Evolutionary conservation across 2,113 vertebrate genomes (phyloP), one percentile per base, ranked within the genome.

Genomic region (Rhinopomastus cyanomelas): DNA sequence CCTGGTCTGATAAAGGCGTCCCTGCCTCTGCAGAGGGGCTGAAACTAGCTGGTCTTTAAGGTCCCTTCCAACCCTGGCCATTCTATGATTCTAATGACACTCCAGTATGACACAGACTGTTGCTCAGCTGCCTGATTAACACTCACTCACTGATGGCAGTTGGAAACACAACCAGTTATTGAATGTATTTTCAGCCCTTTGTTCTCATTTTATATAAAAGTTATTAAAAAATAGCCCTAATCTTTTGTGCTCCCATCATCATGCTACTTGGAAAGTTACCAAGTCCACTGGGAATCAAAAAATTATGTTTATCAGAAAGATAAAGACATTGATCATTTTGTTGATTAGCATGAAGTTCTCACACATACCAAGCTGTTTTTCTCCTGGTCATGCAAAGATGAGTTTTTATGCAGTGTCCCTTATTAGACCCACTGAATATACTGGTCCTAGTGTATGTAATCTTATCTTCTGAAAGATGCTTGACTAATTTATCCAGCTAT

Each of bases 51-150:
- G 39, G 15, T 42, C 39, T 42, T 42, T 42, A 15, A 42, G 39
- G 39, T 42, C 39, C 39, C 39, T 42, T 42, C 39, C 39, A 42
- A 42, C 39, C 39, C 39, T 42, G 15, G 15, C 39, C 39, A 42
- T 42, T 42, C 39, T 42, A 42, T 42, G 39, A 42, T 42, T 42
- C 39, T 68, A 86, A 91, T 90, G 85, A 65, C 74, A 55, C 74
- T 90, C 62, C 51, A 55, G 46, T 68, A 32, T 88, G 84, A 92
- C 46, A 49, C 85, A 48, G 34, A 59, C 37, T 87, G 83, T 61
- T 95, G 62, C 66, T 93, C 42, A 49, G 18, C 48, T 84, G 30
- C 69, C 78, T 86, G 51, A 81, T 92, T 92, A 83, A 84, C 62
- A 72, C 12, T 88, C 85, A 91, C 21, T 62, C 66, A 21, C 8